phyloP scores from a whole-genome alignment of 2,888 invertebrate species.

The Smittia sp. region DNA sequence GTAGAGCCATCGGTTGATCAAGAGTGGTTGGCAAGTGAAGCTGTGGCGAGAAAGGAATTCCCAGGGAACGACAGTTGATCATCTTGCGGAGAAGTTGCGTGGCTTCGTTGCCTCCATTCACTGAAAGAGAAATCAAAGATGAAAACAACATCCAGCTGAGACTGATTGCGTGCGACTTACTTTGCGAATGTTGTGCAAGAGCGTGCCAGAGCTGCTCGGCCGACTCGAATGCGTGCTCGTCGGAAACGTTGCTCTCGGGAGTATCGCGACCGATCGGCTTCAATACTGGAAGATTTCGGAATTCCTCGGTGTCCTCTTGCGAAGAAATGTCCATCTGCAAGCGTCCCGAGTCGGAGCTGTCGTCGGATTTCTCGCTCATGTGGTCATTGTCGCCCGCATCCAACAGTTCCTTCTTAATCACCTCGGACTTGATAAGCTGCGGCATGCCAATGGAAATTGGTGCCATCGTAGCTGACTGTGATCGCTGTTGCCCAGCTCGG shows the following conservation, averaged over 20 bases:
- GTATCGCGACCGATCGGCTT: slow-evolving; percentile 43
- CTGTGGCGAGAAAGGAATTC: slow-evolving; percentile 64
- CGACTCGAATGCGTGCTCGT: slow-evolving; percentile 46
- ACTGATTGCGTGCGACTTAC: slow-evolving; percentile 45
- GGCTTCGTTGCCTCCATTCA: slow-evolving; percentile 65
- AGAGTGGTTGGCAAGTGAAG: slow-evolving; percentile 48
- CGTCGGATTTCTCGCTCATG: slow-evolving; percentile 52
- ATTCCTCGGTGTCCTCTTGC: slow-evolving; percentile 48
- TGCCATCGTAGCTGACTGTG: slow-evolving; percentile 16
- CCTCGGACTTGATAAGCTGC: slow-evolving; percentile 42
- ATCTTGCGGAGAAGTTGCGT: slow-evolving; percentile 72
- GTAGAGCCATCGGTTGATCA: slow-evolving; percentile 51
- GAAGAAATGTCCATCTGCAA: slow-evolving; percentile 67
- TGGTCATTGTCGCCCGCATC: slow-evolving; percentile 40
- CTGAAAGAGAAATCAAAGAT: slow-evolving; percentile 47
- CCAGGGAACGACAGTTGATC: slow-evolving; percentile 73
- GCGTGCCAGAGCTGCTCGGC: slow-evolving; percentile 55
- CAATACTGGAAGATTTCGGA: slow-evolving; percentile 41
- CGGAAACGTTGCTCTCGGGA: slow-evolving; percentile 52
- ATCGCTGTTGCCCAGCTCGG: slow-evolving; percentile 1
- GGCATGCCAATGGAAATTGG: slow-evolving; percentile 32
- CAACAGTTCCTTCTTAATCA: slow-evolving; percentile 36
- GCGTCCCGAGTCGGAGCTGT: slow-evolving; percentile 68
- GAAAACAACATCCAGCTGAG: slow-evolving; percentile 1
- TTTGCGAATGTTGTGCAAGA: slow-evolving; percentile 51